Evolutionary conservation across 1,140 invertebrate species (phyloP), one percentile per base, ranked within the genome.

Genomic region (Psix sp.): DNA sequence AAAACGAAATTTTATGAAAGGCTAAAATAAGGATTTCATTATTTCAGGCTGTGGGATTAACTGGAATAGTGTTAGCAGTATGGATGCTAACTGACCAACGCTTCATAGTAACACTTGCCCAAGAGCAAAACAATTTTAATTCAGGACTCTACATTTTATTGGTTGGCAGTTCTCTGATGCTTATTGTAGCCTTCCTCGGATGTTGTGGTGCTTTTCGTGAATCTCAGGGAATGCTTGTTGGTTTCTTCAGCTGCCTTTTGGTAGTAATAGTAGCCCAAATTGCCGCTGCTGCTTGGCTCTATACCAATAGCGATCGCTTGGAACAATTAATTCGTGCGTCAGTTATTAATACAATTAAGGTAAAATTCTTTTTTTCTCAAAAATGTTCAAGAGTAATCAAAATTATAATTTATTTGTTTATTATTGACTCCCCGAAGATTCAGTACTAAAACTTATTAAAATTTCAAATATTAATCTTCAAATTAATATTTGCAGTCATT

Each of bases 181-280:
- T 96, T 67, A 81, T 95, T 33, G 92, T 97, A 15, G 93, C 95
- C 0, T 94, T 98, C 85, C 90, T 97, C 20, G 97, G 96, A 46
- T 98, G 96, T 82, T 96, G 94, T 83, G 96, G 96, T 16, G 94
- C 95, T 7, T 91, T 94, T 45, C 91, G 92, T 70, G 95, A 97
- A 85, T 96, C 92, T 59, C 93, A 93, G 77, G 95, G 94, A 84
- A 91, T 97, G 89, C 89, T 99, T 6, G 90, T 94, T 59, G 83
- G 93, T 89, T 94, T 93, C 83, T 92, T 94, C 80, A 91, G 91
- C 68, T 89, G 93, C 33, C 87, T 94, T 35, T 82, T 95, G 31
- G 88, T 94, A n/a, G 90, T 94, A 35, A 88, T 94, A 77, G 92
- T 94, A n/a, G 92, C 91, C 13, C 92, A 94, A 88, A 89, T 94